Evolutionary conservation across 2,888 invertebrate genomes (phyloP).

Genomic region (Synergus umbraculus): DNA sequence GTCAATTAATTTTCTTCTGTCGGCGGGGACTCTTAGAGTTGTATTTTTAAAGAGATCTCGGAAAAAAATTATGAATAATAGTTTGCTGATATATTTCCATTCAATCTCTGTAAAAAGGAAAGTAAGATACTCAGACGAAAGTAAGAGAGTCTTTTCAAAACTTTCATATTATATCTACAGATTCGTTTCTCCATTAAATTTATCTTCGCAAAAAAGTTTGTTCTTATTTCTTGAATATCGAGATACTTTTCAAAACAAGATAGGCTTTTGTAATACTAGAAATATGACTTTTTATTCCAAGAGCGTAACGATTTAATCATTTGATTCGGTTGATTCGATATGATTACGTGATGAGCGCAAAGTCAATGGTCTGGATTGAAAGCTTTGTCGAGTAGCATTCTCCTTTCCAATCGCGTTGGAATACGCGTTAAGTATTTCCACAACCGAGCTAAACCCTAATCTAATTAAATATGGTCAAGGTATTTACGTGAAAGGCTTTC

Average conservation of each 20-base stretch:
- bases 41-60: not conserved
- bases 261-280: not conserved
- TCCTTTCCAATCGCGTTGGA: not conserved
- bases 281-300: not conserved
- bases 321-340: not conserved
- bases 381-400: no score
- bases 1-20: slow-evolving; percentile 4
- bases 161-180: not conserved
- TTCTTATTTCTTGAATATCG: not conserved
- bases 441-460: not conserved
- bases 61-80: not conserved
- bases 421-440: not conserved
- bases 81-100: not conserved
- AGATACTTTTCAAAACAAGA: no score
- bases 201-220: not conserved
- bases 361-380: not conserved
- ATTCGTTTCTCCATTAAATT: not conserved
- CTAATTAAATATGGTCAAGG: not conserved
- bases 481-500: not conserved
- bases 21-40: not conserved
- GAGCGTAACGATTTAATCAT: not conserved
- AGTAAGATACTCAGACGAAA: not conserved
- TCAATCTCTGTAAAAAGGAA: not conserved
- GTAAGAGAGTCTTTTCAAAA: not conserved
- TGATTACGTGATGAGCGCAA: not conserved